phyloP scores from a whole-genome alignment of 2,888 invertebrate species.

The Cyclophora albipunctata region DNA sequence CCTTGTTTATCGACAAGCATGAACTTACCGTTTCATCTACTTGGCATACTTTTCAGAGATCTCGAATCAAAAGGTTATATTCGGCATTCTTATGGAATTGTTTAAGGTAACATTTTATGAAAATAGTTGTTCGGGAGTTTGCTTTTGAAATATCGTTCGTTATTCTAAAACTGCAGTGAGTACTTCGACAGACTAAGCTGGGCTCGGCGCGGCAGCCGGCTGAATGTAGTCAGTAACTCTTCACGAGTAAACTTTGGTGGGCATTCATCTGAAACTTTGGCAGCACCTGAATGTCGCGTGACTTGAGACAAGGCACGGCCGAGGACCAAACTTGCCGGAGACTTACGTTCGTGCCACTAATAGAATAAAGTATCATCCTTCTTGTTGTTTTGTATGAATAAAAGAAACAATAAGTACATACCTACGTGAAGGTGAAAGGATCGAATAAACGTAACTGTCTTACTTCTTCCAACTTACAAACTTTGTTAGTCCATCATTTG shows the following conservation, averaged over 20 bases:
- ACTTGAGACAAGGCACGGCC: slow-evolving; percentile 23
- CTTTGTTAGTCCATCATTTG: too few relatives aligned
- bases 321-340: background rate
- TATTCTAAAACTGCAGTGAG: slow-evolving; percentile 18
- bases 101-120: background rate
- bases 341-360: slow-evolving; percentile 12
- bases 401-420: slow-evolving; percentile 13
- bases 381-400: slow-evolving; percentile 21
- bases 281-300: slow-evolving; percentile 46
- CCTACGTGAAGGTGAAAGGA: slow-evolving; percentile 15
- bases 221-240: slow-evolving; percentile 44
- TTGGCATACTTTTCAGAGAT: too few relatives aligned
- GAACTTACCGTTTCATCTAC: too few relatives aligned
- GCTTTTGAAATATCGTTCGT: slow-evolving; percentile 9
- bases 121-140: slow-evolving; percentile 7
- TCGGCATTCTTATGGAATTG: background rate
- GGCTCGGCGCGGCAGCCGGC: slow-evolving; percentile 21
- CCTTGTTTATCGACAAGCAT: too few relatives aligned
- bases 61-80: background rate
- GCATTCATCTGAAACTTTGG: slow-evolving; percentile 64
- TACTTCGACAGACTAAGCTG: slow-evolving; percentile 22
- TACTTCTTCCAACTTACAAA: background rate
- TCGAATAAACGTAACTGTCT: slow-evolving; percentile 12
- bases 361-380: slow-evolving; percentile 22
- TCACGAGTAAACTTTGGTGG: slow-evolving; percentile 45